Evolutionary conservation across 2,113 vertebrate genomes (phyloP).

Genomic region (Oreochromis spilurus): DNA sequence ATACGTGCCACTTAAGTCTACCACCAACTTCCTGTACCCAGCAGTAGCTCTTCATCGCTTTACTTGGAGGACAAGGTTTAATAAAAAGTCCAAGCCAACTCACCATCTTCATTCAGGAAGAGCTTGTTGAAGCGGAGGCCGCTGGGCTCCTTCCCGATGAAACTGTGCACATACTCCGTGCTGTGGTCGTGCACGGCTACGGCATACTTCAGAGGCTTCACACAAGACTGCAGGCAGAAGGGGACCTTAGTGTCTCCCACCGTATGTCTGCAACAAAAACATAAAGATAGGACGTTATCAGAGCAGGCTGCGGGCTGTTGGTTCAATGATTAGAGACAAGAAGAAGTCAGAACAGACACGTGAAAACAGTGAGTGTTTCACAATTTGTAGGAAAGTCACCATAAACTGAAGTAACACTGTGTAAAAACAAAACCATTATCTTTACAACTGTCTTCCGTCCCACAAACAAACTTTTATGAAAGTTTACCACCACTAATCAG

Average conservation of each 20-base stretch:
- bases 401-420: neutral
- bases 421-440: neutral
- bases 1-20: neutral
- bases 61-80: neutral
- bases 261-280: constrained; percentile 79
- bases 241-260: constrained; percentile 96
- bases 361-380: neutral
- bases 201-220: constrained; percentile 95
- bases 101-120: constrained; percentile 95
- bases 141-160: constrained; percentile 97
- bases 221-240: constrained; percentile 96
- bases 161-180: constrained; percentile 92
- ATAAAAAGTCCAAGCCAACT: neutral
- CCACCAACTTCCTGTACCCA: neutral
- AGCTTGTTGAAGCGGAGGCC: constrained; percentile 96
- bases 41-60: neutral
- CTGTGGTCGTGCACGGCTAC: constrained; percentile 91
- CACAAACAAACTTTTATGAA: neutral
- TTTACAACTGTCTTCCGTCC: constrained; percentile 30
- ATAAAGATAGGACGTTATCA: neutral
- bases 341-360: neutral
- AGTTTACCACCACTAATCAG: neutral
- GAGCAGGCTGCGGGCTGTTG: neutral
- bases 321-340: neutral
- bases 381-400: neutral